Conservation (phyloP, 2,888 invertebrate genomes). For the Cerastis leucographa region DNA sequence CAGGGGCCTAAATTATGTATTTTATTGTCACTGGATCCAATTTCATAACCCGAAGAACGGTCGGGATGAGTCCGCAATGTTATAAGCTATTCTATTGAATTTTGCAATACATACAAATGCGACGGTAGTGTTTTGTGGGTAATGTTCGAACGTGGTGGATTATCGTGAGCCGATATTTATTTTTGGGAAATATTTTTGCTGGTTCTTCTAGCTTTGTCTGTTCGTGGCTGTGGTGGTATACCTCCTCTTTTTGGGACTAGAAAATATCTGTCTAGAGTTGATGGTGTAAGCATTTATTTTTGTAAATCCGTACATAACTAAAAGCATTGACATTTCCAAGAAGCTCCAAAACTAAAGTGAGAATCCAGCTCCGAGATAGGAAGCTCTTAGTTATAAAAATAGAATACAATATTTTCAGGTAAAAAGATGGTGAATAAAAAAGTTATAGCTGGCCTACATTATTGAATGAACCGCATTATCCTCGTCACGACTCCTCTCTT, state of each 20-base stretch:
- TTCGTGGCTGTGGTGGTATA: conserved; percentile 22
- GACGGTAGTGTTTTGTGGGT: conserved; percentile 73
- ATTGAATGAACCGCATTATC: conserved; percentile 42
- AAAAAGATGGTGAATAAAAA: conserved; percentile 12
- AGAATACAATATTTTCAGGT: neutral
- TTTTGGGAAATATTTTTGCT: conserved; percentile 55
- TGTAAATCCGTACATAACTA: neutral
- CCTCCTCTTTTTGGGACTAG: neutral
- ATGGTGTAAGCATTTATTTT: neutral
- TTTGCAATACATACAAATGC: conserved; percentile 85
- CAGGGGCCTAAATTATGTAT: conserved; percentile 84
- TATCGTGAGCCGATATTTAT: conserved; percentile 62
- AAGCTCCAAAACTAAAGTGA: neutral
- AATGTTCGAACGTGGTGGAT: conserved; percentile 69
- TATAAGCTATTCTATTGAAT: conserved; percentile 81
- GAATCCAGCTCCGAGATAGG: neutral
- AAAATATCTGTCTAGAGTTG: neutral
- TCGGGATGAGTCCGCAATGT: conserved; percentile 76
- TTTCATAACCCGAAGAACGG: conserved; percentile 85
- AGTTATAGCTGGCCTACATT: conserved; percentile 10
- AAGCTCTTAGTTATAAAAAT: conserved; percentile 3
- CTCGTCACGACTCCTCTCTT: neutral
- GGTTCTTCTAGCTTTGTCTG: conserved; percentile 19
- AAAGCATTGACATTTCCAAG: conserved; percentile 9
- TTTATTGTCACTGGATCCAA: conserved; percentile 85